Evolutionary conservation across 2,888 invertebrate species (phyloP), one percentile per base, ranked within the genome.

Genomic region (Lydus trimaculatus): DNA sequence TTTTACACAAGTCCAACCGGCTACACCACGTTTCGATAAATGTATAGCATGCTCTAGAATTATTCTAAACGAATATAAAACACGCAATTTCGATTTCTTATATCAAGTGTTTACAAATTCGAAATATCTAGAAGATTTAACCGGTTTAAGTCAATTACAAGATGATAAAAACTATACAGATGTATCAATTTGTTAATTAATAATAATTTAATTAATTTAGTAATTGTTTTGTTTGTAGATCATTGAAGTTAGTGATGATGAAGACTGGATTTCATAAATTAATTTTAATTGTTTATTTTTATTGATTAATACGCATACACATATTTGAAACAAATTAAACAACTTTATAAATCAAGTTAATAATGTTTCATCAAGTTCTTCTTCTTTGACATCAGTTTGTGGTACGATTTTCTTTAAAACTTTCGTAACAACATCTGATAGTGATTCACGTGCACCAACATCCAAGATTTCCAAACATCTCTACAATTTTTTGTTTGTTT

Each of bases 281-380:
- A 17, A 0, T 5, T n/a, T n/a, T n/a, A 43, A 6, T 43, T 8
- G 43, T 17, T 43, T 43, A 36, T 15, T 20, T 20, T 20, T 48
- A 25, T 56, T 56, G 56, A 25, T 43, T 43, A 43, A 56, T 56
- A 56, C 25, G 25, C 7, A 13, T 56, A 56, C 56, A 56, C 15
- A 6, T 56, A 15, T 25, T 56, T 56, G 11, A 15, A 25, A 56
- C 23, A 25, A 56, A 56, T 56, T 13, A 13, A 56, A 48, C 48
- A 20, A 56, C 56, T 56, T 56, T 56, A 56, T 56, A 25, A 56
- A 87, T 94, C 92, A 95, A 85, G 92, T 92, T 85, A 95, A 89
- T 83, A 97, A 87, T 66, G 97, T 97, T 83, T 95, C 95, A 85
- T 98, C 98, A 72, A 97, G 89, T 83, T 97, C 95, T 82, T 97